Conservation (phyloP, 2,888 invertebrate genomes). For the Mystacides longicornis region DNA sequence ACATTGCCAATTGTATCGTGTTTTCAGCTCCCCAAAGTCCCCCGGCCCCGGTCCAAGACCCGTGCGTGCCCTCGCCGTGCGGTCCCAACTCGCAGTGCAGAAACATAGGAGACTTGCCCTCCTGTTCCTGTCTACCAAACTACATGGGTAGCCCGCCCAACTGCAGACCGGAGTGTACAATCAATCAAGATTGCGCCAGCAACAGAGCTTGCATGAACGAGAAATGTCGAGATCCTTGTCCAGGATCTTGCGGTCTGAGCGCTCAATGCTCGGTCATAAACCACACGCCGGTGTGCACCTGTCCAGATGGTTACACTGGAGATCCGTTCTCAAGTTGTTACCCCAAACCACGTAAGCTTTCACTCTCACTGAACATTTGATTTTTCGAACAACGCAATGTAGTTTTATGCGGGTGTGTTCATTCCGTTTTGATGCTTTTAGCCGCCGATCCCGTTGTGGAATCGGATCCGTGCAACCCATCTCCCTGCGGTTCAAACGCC, state of each 20-base stretch:
- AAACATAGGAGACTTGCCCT: conserved; percentile 49
- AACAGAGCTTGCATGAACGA: conserved; percentile 58
- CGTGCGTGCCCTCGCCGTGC: conserved; percentile 81
- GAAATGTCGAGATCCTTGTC: conserved; percentile 60
- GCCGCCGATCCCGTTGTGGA: conserved; percentile 29
- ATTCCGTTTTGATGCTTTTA: conserved; percentile 4
- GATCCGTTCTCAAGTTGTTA: conserved; percentile 58
- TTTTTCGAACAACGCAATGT: conserved; percentile 14
- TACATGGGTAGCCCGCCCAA: conserved; percentile 60
- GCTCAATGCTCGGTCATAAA: conserved; percentile 53
- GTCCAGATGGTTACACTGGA: conserved; percentile 52
- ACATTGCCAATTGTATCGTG: conserved; percentile 50
- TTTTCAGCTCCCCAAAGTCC: conserved; percentile 51
- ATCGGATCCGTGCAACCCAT: conserved; percentile 56
- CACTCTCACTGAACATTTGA: conserved; percentile 29
- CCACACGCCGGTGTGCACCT: conserved; percentile 57
- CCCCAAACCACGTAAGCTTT: conserved; percentile 36
- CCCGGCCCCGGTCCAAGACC: conserved; percentile 49
- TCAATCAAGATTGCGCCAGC: conserved; percentile 59
- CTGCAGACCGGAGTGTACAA: conserved; percentile 60
- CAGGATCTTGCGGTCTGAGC: conserved; percentile 57
- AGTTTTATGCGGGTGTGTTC: conserved; percentile 12
- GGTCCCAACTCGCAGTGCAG: conserved; percentile 75
- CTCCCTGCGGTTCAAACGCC: conserved; percentile 67
- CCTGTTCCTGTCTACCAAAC: conserved; percentile 53